Base-by-base conservation (phyloP, 2,797 vertebrate species). In the Brachymystax lenok region DNA sequence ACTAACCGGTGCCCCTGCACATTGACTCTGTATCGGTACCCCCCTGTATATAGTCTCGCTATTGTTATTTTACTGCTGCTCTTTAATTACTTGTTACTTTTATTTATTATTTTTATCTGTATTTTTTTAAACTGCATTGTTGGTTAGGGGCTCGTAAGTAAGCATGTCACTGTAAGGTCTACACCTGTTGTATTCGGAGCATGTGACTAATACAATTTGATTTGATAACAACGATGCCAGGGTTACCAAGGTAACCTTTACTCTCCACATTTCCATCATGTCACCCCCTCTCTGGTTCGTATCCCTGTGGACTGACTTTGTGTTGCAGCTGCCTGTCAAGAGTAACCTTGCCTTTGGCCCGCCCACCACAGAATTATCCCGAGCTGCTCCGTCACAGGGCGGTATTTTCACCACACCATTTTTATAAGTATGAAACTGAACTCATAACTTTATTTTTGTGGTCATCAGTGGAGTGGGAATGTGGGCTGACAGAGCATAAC, bases 311-410 rank as follows among this genome's bases (percentile, higher is more conserved):
- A 84, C 83, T 88, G 82, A 84, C 71, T 33, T 77, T 75, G 75
- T 40, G 52, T 82, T 76, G 66, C 2, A 16, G 85, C 40, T 46
- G 87, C 85, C 87, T 83, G 88, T 88, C 79, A 40, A 56, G 79
- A 56, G 69, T 80, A 86, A 79, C 77, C 77, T 87, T 13, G 83
- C 88, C 40, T 40, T 7, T 40, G 40, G 8, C 40, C 8, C 27
- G 40, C 30, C 40, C 21, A 35, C 27, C 8, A 46, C 40, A 46
- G 40, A 46, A 2, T 10, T 46, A 83, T 91, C 84, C 88, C 89
- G 87, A 90, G 86, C 79, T 66, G 79, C 79, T 89, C 72, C 88
- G 84, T 85, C 87, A 87, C 80, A 21, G 50, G 85, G 81, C 85
- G 73, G 78, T 83, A 74, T 79, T 82, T 87, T 75, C 33, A 28